Evolutionary conservation across 2,888 invertebrate genomes (phyloP), one percentile per base, ranked within the genome.

Genomic region (Mechanitis messenoides): DNA sequence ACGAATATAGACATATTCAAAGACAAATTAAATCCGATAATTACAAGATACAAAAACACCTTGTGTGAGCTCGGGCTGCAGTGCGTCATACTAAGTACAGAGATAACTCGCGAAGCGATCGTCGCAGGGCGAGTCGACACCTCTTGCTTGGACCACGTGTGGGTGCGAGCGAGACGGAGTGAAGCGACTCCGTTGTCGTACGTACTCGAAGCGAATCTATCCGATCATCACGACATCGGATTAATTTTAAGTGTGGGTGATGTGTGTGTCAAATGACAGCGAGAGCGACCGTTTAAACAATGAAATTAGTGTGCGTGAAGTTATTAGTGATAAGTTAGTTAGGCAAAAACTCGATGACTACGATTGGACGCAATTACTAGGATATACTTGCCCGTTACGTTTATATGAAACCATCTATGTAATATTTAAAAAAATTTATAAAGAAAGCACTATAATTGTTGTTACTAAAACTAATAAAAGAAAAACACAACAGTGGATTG

Each of bases 41-140:
- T 31, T 6, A 53, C 20, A 35, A 3, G 59, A 3, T 56, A 60
- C 11, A 56, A 60, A 55, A 58, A 53, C 55, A 58, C 33, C 20
- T n/a, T 60, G 55, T 56, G 62, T 56, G 59, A 33, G 53, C 33
- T 33, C 45, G 58, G 60, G 42, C 53, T 62, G 42, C 53, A 53
- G 7, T 53, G 58, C 56, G 56, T 3, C 11, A 58, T 60, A 50
- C 58, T 57, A 2, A 60, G 42, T 33, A 5, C 20, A 9, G 60
- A 60, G 55, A 33, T 58, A 35, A 63, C 60, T 9, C 60, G 60
- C 50, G 63, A 57, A 28, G 60, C 58, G 42, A 45, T 58, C 28
- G 58, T 60, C 3, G 50, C 45, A 12, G 60, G 53, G 3, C 33
- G 55, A 45, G 4, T 35, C 35, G 6, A 35, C 4, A 35, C 35